Evolutionary conservation across 2,113 vertebrate genomes (phyloP).

Genomic region (Sylvilagus bachmani): DNA sequence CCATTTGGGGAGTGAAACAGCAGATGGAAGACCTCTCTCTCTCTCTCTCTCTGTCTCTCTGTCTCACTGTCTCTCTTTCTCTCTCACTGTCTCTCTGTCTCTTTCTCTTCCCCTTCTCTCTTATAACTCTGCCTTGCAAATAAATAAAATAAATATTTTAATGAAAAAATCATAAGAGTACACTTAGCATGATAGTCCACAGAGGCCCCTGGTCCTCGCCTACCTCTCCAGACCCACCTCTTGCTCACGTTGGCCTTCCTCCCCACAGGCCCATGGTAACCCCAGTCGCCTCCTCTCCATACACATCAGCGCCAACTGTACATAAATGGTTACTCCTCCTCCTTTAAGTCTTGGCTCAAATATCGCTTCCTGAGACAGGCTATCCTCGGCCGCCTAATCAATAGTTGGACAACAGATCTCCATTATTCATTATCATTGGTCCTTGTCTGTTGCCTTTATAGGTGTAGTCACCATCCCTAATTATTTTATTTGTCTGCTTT

Average conservation of each 20-base stretch:
- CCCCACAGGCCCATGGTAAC: background rate
- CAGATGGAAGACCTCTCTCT: no score
- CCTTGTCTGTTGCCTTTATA: background rate
- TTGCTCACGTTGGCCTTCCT: background rate
- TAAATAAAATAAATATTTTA: no score
- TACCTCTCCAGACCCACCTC: background rate
- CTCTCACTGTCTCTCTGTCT: no score
- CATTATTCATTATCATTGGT: background rate
- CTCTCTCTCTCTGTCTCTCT: no score
- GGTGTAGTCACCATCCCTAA: background rate
- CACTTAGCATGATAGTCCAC: background rate
- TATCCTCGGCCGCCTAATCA: background rate
- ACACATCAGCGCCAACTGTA: background rate
- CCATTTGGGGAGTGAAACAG: no score
- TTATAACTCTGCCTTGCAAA: no score
- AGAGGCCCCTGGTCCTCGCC: background rate
- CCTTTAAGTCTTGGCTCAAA: background rate
- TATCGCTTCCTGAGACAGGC: background rate
- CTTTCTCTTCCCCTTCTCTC: no score
- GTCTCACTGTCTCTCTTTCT: no score
- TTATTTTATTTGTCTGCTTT: slow-evolving; percentile 40
- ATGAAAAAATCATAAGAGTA: no score
- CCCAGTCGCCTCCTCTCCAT: background rate
- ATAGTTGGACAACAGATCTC: background rate
- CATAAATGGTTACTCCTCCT: background rate